A percentile compares a stretch with the other conserved stretches of the same genome.
These are phyloP conservation scores for Phocides pigmalion DNA, from an alignment of 1,140 invertebrate genomes.

Conservation along the genomic window DNA sequence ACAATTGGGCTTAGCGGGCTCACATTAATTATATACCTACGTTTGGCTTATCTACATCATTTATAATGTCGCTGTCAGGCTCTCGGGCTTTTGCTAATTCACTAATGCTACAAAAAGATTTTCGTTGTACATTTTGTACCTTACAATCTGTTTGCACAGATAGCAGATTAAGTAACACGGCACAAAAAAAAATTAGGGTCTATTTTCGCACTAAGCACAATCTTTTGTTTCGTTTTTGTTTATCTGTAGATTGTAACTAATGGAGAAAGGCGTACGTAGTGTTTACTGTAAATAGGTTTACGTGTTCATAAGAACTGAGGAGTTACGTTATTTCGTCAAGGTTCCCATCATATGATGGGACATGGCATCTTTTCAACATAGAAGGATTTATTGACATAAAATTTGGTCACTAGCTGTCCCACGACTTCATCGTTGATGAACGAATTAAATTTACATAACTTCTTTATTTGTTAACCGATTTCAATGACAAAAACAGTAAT, in stretches of 20 bases:
- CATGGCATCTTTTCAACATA: no score
- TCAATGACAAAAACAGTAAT: no score
- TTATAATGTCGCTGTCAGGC: constrained; percentile 26
- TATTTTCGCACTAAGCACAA: not conserved
- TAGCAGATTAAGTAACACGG: not conserved
- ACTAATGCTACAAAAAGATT: constrained; percentile 21
- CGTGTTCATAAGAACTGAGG: no score
- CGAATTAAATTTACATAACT: no score
- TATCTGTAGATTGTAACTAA: not conserved
- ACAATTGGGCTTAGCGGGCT: constrained; percentile 22
- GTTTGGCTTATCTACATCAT: constrained; percentile 17
- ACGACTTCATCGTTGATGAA: no score
- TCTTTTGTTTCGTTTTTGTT: not conserved
- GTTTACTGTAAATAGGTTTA: no score
- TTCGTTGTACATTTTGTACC: constrained; percentile 5
- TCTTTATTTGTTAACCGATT: no score
- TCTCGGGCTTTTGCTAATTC: constrained; percentile 26
- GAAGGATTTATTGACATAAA: no score
- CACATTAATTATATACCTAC: constrained; percentile 27
- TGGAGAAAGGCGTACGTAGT: no score
- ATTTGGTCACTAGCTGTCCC: no score
- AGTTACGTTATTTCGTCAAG: no score
- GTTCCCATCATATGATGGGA: no score
- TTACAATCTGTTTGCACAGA: not conserved
- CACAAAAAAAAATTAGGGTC: not conserved